Conservation (phyloP, 1,140 invertebrate genomes). For the Temnothorax longispinosus region DNA sequence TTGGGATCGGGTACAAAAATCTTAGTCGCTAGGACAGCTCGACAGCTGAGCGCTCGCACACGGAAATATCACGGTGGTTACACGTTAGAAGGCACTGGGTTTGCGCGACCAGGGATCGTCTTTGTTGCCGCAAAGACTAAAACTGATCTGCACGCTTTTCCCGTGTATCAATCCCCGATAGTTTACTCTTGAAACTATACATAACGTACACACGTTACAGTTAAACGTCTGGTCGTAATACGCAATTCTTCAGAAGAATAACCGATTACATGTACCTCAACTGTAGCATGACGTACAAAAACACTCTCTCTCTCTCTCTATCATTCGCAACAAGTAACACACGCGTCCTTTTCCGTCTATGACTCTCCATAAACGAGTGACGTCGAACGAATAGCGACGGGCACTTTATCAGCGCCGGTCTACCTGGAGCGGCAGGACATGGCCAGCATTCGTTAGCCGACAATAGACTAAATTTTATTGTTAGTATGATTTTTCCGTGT, state of each 20-base stretch:
- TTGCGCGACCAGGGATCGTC: neutral
- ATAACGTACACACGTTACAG: neutral
- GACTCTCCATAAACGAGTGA: neutral
- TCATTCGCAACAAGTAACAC: neutral
- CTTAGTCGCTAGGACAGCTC: slow-evolving; percentile 74
- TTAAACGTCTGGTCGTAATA: neutral
- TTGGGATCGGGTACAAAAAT: slow-evolving; percentile 79
- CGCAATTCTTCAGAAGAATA: neutral
- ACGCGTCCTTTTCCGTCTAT: slow-evolving; percentile 3
- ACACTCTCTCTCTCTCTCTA: neutral
- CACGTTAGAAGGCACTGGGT: neutral
- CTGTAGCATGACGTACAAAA: neutral
- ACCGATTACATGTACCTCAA: neutral
- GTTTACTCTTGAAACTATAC: neutral
- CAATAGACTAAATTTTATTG: slow-evolving; percentile 20
- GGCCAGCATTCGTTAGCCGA: neutral
- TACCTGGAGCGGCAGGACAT: neutral
- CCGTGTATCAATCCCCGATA: neutral
- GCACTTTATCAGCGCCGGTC: neutral
- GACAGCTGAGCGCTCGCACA: neutral
- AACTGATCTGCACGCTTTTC: slow-evolving; percentile 3
- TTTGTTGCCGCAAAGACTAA: slow-evolving; percentile 28
- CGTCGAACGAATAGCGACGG: neutral
- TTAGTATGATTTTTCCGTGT: slow-evolving; percentile 9
- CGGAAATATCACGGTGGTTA: slow-evolving; percentile 5